phyloP scores from a whole-genome alignment of 1,140 invertebrate genomes.

The Drosophila pallidifrons region DNA sequence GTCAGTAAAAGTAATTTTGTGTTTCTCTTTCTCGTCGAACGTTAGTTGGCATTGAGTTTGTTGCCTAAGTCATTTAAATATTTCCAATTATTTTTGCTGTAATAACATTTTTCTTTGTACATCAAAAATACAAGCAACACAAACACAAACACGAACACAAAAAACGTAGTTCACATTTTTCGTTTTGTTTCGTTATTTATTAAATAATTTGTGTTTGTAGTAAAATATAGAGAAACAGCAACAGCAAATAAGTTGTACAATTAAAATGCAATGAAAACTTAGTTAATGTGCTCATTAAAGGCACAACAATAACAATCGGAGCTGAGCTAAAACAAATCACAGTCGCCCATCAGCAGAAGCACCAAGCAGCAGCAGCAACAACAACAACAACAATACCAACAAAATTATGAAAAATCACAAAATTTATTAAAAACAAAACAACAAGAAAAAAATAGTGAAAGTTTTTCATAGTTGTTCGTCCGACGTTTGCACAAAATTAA shows the following conservation, averaged over 20 bases:
- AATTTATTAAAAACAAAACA: slow-evolving; percentile 63
- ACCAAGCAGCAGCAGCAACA: slow-evolving; percentile 37
- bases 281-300: slow-evolving; percentile 69
- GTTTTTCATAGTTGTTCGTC: slow-evolving; percentile 60
- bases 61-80: slow-evolving; percentile 32
- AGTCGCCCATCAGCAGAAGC: slow-evolving; percentile 34
- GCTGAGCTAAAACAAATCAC: slow-evolving; percentile 39
- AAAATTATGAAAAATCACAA: slow-evolving; percentile 77
- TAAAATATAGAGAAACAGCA: slow-evolving; percentile 3
- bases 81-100: slow-evolving; percentile 8
- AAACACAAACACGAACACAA: slow-evolving; percentile 9
- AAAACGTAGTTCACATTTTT: slow-evolving; percentile 25
- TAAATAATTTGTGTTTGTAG: slow-evolving; percentile 26
- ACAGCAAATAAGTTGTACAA: slow-evolving; percentile 44
- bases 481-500: slow-evolving; percentile 75
- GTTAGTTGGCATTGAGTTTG: slow-evolving; percentile 52
- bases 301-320: slow-evolving; percentile 28
- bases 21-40: slow-evolving; percentile 30
- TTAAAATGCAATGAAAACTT: slow-evolving; percentile 72
- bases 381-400: slow-evolving; percentile 32
- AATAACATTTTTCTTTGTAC: slow-evolving; percentile 18
- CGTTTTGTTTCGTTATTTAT: slow-evolving; percentile 27
- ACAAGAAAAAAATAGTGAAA: slow-evolving; percentile 59
- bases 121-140: slow-evolving; percentile 11
- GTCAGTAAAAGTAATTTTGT: slow-evolving; percentile 58